Evolutionary conservation across 2,888 invertebrate genomes (phyloP), one percentile per base, ranked within the genome.

Genomic region (Tubulanus polymorphus): DNA sequence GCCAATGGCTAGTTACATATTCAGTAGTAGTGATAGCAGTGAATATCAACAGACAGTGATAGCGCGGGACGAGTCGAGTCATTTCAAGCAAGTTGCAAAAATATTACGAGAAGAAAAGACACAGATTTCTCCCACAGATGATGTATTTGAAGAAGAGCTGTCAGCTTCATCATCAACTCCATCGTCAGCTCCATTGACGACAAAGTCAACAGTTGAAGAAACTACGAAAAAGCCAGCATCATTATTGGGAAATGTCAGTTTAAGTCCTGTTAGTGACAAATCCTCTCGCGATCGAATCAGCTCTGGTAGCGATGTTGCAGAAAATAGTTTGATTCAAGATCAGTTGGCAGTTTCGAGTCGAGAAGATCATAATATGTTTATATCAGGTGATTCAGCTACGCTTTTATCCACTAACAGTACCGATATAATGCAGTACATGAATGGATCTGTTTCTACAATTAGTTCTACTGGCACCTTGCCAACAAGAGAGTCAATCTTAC

Each of bases 341-440:
- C 18, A 41, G 18, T 18, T 18, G 18, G 41, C 15, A 8, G 41
- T 41, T 41, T 18, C 18, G 15, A 41, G 41, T 41, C 18, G 23
- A 41, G 41, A 41, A 41, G 41, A 41, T 15, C 5, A 23, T 8
- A 18, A 41, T 8, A 41, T 41, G 41, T 41, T 41, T 41, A 5
- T 41, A 3, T 41, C 41, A 3, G 41, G 41, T 41, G 41, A 41
- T 41, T 20, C n/a, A n/a, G n/a, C 20, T 23, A 41, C 18, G 18
- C 41, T 41, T 3, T 20, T 41, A 23, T 41, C 20, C 23, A 41
- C 41, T 41, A 23, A 18, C 41, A 41, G 41, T 23, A 41, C 41
- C 6, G 41, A 41, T 23, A 41, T 41, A 20, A 41, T 41, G 41
- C 41, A 41, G 41, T 41, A 41, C 23, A 41, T 41, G 41, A 41